A percentile compares a stretch with the other conserved stretches of the same genome.
Evolutionary conservation across 2,888 invertebrate species (phyloP).

Genomic region (Ptychoptera albimana): DNA sequence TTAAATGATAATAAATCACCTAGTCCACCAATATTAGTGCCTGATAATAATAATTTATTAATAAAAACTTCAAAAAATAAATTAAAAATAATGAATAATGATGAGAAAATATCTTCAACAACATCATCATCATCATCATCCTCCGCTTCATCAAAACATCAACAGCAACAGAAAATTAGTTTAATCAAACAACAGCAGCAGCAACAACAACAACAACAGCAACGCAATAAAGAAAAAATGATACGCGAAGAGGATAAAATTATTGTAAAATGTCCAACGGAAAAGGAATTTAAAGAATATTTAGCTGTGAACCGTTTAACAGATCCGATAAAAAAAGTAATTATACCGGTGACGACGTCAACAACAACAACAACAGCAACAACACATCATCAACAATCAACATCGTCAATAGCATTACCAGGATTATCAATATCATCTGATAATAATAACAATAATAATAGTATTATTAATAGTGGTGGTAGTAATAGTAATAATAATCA

Average conservation of each 20-base stretch:
- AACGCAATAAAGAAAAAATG: neutral
- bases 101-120: no score
- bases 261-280: constrained; percentile 11
- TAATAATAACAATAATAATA: no score
- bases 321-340: constrained; percentile 13
- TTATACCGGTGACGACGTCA: neutral
- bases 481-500: neutral
- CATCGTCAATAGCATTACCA: no score
- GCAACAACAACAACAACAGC: neutral
- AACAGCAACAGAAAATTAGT: no score
- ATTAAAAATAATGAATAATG: neutral
- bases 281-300: constrained; percentile 15
- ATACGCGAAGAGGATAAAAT: constrained; percentile 6
- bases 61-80: no score
- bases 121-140: no score
- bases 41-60: no score
- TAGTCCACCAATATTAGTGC: no score
- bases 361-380: neutral
- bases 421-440: neutral
- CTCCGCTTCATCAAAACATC: no score
- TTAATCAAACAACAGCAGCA: neutral
- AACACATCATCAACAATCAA: neutral
- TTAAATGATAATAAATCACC: no score
- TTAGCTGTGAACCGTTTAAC: constrained; percentile 12
- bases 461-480: no score